Conservation (phyloP, 2,113 vertebrate species). For the Archocentrus centrarchus region DNA sequence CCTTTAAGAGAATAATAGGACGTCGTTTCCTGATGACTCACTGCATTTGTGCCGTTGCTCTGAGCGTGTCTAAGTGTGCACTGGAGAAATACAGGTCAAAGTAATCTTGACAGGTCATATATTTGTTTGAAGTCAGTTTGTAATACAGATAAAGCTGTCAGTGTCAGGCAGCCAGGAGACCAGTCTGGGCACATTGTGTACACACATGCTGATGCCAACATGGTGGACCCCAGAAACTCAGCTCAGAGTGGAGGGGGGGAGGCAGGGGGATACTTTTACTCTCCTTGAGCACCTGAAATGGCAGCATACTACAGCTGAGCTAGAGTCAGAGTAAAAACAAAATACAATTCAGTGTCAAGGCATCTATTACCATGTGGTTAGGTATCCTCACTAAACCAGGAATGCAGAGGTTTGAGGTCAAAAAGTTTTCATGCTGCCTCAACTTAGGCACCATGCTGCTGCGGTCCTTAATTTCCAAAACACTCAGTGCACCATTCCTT, state of each 20-base stretch:
- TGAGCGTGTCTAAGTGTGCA: neutral
- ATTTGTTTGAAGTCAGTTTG: constrained; percentile 65
- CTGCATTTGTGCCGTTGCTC: neutral
- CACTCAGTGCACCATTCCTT: constrained; percentile 48
- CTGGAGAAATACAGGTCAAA: constrained; percentile 26
- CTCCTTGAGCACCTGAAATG: constrained; percentile 64
- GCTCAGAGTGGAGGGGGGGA: constrained; percentile 21
- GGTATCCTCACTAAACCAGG: constrained; percentile 63
- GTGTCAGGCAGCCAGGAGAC: constrained; percentile 64
- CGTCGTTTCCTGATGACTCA: neutral
- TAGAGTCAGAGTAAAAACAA: constrained; percentile 34
- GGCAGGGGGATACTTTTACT: constrained; percentile 15
- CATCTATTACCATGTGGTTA: constrained; percentile 53
- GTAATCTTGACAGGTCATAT: constrained; percentile 53
- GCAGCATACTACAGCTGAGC: constrained; percentile 24
- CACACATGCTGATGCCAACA: constrained; percentile 62
- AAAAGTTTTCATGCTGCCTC: constrained; percentile 65
- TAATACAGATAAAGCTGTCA: constrained; percentile 58
- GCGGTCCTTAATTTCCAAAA: constrained; percentile 68
- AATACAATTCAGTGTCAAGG: constrained; percentile 4
- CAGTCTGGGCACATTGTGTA: constrained; percentile 62
- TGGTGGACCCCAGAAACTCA: constrained; percentile 48
- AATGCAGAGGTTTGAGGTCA: constrained; percentile 70
- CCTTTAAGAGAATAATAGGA: neutral
- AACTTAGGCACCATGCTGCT: constrained; percentile 65